Conservation (phyloP, 2,888 invertebrate genomes). For the Polia nebulosa region DNA sequence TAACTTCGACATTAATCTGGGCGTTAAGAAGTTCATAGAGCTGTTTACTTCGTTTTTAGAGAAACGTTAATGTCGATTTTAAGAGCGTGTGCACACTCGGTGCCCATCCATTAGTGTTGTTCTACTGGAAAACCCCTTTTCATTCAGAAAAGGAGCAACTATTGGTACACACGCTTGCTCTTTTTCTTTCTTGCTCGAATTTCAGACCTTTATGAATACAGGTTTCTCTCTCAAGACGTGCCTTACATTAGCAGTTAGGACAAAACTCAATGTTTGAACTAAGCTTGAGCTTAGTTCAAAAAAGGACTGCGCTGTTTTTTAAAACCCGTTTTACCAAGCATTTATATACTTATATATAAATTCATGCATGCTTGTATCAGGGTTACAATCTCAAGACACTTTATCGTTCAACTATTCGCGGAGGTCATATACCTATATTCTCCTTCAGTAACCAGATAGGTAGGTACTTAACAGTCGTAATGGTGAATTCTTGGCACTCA, state of each 20-base stretch:
- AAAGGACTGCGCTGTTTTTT: slow-evolving; percentile 8
- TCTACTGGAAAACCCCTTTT: neutral
- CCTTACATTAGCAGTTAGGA: neutral
- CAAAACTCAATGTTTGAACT: neutral
- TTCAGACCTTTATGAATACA: neutral
- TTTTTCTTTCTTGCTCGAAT: neutral
- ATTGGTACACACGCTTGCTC: neutral
- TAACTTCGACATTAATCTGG: slow-evolving; percentile 28
- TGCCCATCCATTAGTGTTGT: neutral
- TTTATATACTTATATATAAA: slow-evolving; percentile 21
- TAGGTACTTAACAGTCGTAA: slow-evolving; percentile 38
- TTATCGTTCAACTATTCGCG: slow-evolving; percentile 18
- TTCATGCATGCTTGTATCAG: slow-evolving; percentile 19
- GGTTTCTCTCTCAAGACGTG: neutral
- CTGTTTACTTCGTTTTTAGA: neutral
- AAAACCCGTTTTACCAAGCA: slow-evolving; percentile 10
- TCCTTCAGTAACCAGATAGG: slow-evolving; percentile 33
- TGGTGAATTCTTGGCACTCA: slow-evolving; percentile 59
- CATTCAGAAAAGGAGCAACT: neutral
- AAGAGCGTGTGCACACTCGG: neutral
- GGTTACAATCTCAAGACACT: slow-evolving; percentile 34
- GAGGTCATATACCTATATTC: slow-evolving; percentile 26
- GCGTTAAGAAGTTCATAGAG: slow-evolving; percentile 24
- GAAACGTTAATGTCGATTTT: slow-evolving; percentile 8
- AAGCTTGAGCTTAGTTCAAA: neutral